A percentile compares a stretch with the other conserved stretches of the same genome.
These are phyloP conservation scores for Lagria hirta DNA, from an alignment of 2,888 invertebrate genomes.

Conservation along the genomic window DNA sequence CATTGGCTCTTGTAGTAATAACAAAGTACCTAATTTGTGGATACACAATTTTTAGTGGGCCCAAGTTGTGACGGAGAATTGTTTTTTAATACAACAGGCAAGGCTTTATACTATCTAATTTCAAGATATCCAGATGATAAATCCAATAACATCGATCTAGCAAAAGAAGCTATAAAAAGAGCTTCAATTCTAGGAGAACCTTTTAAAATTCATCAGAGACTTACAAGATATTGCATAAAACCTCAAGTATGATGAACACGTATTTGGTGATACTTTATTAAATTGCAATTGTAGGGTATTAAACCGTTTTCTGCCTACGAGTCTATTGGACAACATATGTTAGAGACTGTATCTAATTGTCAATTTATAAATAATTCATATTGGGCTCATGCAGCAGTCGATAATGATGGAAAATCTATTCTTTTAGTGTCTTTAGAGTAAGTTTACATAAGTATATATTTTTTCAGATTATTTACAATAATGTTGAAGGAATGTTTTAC, in stretches of 20 bases:
- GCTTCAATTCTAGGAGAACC: conserved; percentile 67
- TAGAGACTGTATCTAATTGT: conserved; percentile 65
- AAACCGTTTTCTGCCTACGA: conserved; percentile 71
- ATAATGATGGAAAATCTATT: conserved; percentile 63
- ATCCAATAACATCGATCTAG: conserved; percentile 64
- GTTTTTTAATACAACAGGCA: conserved; percentile 68
- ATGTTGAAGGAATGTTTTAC: conserved; percentile 67
- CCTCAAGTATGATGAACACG: no score
- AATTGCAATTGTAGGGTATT: conserved; percentile 61
- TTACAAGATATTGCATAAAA: conserved; percentile 72
- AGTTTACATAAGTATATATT: conserved; percentile 36
- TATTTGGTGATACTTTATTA: conserved; percentile 57
- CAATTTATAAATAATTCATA: conserved; percentile 69
- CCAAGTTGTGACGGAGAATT: conserved; percentile 66
- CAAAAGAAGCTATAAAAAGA: conserved; percentile 66
- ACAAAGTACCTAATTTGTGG: no score
- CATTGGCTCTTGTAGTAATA: no score
- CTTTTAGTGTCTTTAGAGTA: conserved; percentile 71
- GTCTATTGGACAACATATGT: conserved; percentile 69
- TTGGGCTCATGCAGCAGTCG: conserved; percentile 68
- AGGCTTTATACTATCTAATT: conserved; percentile 67
- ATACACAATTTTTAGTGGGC: conserved; percentile 40
- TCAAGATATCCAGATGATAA: conserved; percentile 60
- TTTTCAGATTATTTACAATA: conserved; percentile 8
- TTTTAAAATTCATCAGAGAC: conserved; percentile 64